phyloP scores from a whole-genome alignment of 2,888 invertebrate genomes.

The Sipunculus nudus region DNA sequence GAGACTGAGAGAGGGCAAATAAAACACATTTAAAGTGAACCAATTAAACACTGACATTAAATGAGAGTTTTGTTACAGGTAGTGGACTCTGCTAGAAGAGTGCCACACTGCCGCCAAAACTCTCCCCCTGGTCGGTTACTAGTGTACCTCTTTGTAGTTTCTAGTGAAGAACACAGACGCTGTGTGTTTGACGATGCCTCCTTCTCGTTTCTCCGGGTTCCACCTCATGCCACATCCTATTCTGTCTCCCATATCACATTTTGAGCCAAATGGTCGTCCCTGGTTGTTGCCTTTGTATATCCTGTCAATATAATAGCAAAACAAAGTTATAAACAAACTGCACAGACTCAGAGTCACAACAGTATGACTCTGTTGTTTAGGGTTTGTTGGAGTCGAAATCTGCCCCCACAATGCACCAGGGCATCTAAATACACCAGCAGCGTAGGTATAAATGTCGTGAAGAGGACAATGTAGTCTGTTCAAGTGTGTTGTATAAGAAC shows the following conservation, averaged over 20 bases:
- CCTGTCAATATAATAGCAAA: conserved; percentile 44
- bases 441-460: no score
- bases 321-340: no score
- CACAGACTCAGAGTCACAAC: no score
- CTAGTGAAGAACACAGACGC: conserved; percentile 68
- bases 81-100: background rate
- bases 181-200: conserved; percentile 45
- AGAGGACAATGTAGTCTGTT: no score
- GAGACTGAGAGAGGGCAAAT: no score
- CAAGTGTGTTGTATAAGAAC: no score
- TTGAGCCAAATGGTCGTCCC: conserved; percentile 64
- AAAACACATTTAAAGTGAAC: no score
- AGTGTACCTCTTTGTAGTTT: conserved; percentile 68
- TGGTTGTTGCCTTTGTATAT: conserved; percentile 64
- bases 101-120: background rate
- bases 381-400: no score
- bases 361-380: no score
- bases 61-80: background rate
- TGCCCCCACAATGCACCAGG: no score
- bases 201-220: conserved; percentile 46
- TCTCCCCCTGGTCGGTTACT: background rate
- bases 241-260: conserved; percentile 64
- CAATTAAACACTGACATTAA: background rate
- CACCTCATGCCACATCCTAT: conserved; percentile 67
- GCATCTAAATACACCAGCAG: no score